Percentiles rank a stretch among this genome's conserved stretches.
These are phyloP conservation scores for Dasypolia templi DNA, from an alignment of 2,888 invertebrate genomes.

Conservation along the genomic window DNA sequence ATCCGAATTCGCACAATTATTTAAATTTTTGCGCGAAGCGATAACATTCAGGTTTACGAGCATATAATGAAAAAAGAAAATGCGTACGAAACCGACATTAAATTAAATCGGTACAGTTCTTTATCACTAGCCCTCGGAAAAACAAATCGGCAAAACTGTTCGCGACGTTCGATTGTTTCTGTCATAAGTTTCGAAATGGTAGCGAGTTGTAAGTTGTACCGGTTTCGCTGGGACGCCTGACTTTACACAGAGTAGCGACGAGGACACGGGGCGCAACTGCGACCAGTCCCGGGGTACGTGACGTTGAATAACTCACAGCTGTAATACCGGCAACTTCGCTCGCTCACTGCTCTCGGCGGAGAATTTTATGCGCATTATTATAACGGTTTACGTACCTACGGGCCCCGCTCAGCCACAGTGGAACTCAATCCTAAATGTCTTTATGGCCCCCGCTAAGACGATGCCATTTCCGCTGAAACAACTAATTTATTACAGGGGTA, in stretches of 20 bases:
- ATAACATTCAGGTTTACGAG: background rate
- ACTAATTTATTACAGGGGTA: conserved; percentile 79
- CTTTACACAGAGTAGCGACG: conserved; percentile 59
- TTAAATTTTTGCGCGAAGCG: no score
- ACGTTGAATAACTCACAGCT: conserved; percentile 83
- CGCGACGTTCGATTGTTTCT: conserved; percentile 63
- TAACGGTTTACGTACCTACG: conserved; percentile 77
- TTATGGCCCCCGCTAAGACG: conserved; percentile 78
- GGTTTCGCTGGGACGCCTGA: conserved; percentile 57
- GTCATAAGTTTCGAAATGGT: conserved; percentile 61
- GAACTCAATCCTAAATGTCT: conserved; percentile 81
- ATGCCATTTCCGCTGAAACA: conserved; percentile 79
- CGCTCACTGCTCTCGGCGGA: conserved; percentile 78
- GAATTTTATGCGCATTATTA: conserved; percentile 86
- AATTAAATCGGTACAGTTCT: conserved; percentile 41
- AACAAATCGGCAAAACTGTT: conserved; percentile 55
- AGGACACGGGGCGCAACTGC: conserved; percentile 66
- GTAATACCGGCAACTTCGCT: conserved; percentile 80
- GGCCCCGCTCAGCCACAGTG: conserved; percentile 69
- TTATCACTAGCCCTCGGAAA: conserved; percentile 41
- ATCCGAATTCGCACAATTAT: conserved; percentile 17
- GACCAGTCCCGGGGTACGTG: conserved; percentile 78
- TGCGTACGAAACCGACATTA: conserved; percentile 17
- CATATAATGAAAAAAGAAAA: conserved; percentile 2
- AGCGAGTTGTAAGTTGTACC: conserved; percentile 56